Base-by-base conservation (phyloP, 2,888 invertebrate genomes). In the Philonicus albiceps region DNA sequence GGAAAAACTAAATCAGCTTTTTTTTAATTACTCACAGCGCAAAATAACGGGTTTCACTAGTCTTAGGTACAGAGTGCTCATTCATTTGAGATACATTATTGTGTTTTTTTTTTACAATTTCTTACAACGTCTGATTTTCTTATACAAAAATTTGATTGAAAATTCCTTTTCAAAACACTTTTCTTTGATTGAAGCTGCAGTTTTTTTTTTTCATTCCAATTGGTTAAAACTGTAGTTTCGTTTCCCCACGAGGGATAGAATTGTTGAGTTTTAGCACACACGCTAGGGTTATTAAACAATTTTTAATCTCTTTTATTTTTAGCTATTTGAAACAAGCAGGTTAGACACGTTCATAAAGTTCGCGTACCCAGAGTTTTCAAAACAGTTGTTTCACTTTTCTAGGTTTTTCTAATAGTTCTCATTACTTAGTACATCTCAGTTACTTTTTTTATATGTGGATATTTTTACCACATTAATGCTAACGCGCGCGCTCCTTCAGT, bases 11-110 rank as follows among this genome's bases (percentile, higher is more conserved):
- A 64, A 64, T 64, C 64, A 22, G 55, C 22, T 64, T 64, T 64
- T 53, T 53, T 64, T 83, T 80, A 53, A 80, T 49, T 83, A 83
- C 34, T 83, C 83, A 83, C 83, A 83, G 83, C 83, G 31, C 83
- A 83, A 83, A 83, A 83, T 83, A 83, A 83, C 55, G 55, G 55
- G 72, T 64, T 83, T 37, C 83, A 83, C 72, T 83, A 83, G 83
- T 83, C 83, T 83, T 83, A 83, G 83, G 83, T 83, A 83, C 83
- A 72, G 83, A 83, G 55, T 83, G 83, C 64, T 55, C 72, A 55
- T 78, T 78, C 40, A 22, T 55, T 49, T 81, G 53, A 53, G 16
- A 81, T 31, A 49, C 31, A 31, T 27, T 49, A 43, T 55, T 81
- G 49, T 81, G 53, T 81, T 34, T 53, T 49, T 49, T 53, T 81